phyloP scores from a whole-genome alignment of 1,140 invertebrate genomes.

The Schlechtendalia chinensis region DNA sequence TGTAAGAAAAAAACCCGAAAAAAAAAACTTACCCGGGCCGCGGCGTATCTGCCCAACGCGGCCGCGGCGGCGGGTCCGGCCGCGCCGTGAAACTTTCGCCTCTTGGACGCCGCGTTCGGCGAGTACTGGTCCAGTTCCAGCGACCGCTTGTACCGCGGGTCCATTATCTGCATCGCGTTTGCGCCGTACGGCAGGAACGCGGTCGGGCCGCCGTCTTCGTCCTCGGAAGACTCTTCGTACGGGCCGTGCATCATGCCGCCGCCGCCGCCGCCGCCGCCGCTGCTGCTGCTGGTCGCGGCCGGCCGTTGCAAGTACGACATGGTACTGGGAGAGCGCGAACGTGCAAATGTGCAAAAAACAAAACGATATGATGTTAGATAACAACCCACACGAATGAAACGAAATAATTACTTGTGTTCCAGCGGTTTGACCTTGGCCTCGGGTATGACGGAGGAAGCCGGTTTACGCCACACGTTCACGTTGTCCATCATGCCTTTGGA shows the following conservation, averaged over 20 bases:
- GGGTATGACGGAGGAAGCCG: conserved; percentile 32
- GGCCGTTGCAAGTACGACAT: conserved; percentile 37
- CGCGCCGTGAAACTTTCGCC: conserved; percentile 15
- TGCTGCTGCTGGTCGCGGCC: background rate
- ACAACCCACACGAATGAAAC: too few species aligned
- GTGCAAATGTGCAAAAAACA: too few species aligned
- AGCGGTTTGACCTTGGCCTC: conserved; percentile 42
- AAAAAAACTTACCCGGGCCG: background rate
- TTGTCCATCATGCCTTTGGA: conserved; percentile 49
- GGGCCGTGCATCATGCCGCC: conserved; percentile 12
- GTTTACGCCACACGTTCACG: conserved; percentile 39
- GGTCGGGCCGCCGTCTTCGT: conserved; percentile 31
- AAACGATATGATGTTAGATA: too few species aligned
- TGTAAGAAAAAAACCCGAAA: too few species aligned
- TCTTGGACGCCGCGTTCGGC: background rate
- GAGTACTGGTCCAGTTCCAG: conserved; percentile 39
- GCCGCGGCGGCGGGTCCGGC: background rate
- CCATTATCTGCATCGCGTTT: conserved; percentile 26
- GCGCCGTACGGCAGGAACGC: conserved; percentile 4
- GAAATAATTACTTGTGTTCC: conserved; percentile 22
- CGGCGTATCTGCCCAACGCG: conserved; percentile 9
- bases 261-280: background rate
- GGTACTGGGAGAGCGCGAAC: too few species aligned
- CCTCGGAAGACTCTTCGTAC: conserved; percentile 35
- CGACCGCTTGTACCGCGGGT: conserved; percentile 36